Evolutionary conservation across 2,113 vertebrate genomes (phyloP).

Genomic region (Myxocyprinus asiaticus): DNA sequence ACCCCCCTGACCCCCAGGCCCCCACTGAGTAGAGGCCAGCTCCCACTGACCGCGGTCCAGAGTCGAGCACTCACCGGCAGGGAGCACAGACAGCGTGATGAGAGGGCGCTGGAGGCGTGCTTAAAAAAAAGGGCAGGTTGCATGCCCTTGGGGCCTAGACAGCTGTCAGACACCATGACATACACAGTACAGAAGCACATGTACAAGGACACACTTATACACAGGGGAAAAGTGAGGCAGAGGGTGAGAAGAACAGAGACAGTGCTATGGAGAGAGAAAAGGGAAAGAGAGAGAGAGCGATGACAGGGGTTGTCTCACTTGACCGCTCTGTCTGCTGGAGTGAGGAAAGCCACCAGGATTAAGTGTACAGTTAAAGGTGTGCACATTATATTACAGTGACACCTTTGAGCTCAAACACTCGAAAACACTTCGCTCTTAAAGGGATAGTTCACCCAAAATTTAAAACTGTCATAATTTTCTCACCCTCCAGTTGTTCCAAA

Average conservation of each 20-base stretch:
- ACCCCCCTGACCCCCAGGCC: slow-evolving; percentile 6
- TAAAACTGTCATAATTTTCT: no score
- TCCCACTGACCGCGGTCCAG: slow-evolving; percentile 29
- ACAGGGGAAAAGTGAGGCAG: slow-evolving; percentile 18
- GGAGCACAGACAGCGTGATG: slow-evolving; percentile 25
- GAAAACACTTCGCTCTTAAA: no score
- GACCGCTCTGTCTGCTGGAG: slow-evolving; percentile 38
- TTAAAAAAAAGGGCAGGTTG: slow-evolving; percentile 49
- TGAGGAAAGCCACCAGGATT: not conserved
- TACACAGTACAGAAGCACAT: slow-evolving; percentile 12
- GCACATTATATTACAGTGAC: not conserved
- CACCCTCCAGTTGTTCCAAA: no score
- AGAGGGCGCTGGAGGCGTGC: slow-evolving; percentile 15
- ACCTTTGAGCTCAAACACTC: not conserved
- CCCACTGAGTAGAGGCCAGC: slow-evolving; percentile 28
- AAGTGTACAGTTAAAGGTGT: not conserved
- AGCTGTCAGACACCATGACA: slow-evolving; percentile 48
- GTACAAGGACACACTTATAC: slow-evolving; percentile 31
- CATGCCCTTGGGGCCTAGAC: slow-evolving; percentile 40
- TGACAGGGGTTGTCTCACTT: slow-evolving; percentile 44
- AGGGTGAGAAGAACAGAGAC: not conserved
- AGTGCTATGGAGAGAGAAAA: not conserved
- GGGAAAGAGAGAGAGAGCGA: not conserved
- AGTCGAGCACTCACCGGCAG: slow-evolving; percentile 19
- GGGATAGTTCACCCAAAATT: no score